A percentile compares a stretch with the other conserved stretches of the same genome.
phyloP scores from a whole-genome alignment of 1,140 invertebrate genomes.

The Nephotettix cincticeps region DNA sequence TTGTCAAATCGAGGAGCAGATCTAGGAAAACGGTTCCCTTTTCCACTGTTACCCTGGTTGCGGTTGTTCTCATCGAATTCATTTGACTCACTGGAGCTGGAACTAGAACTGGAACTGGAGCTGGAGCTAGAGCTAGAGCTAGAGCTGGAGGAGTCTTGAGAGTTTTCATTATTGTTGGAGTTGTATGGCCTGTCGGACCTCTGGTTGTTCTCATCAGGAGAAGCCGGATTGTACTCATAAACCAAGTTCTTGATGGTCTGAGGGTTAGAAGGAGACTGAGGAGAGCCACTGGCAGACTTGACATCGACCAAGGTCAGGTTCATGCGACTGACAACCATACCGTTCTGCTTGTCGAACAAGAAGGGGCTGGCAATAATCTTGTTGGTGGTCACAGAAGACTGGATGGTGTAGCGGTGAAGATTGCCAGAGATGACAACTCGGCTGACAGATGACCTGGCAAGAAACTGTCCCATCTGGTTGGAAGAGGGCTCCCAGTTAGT shows the following conservation, averaged over 20 bases:
- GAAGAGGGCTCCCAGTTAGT: constrained; percentile 55
- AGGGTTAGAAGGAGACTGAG: constrained; percentile 40
- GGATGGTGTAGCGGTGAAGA: constrained; percentile 57
- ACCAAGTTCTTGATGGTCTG: constrained; percentile 55
- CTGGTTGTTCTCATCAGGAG: constrained; percentile 22
- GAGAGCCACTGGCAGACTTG: constrained; percentile 35
- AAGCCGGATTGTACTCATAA: constrained; percentile 50
- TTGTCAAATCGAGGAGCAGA: neutral
- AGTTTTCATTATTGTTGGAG: constrained; percentile 28
- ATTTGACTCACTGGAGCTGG: constrained; percentile 13
- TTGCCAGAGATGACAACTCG: constrained; percentile 55
- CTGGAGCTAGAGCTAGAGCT: constrained; percentile 29
- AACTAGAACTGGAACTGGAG: constrained; percentile 23
- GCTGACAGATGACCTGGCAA: constrained; percentile 55
- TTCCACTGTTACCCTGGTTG: constrained; percentile 40
- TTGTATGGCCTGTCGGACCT: constrained; percentile 22
- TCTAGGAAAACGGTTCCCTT: neutral
- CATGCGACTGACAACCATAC: constrained; percentile 58
- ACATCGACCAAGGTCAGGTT: constrained; percentile 53
- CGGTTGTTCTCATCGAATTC: constrained; percentile 41
- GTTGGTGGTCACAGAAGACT: constrained; percentile 59
- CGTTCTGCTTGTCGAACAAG: constrained; percentile 51
- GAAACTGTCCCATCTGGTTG: constrained; percentile 56
- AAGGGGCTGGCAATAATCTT: constrained; percentile 56
- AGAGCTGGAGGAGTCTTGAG: constrained; percentile 23